Conservation (phyloP, 2,888 invertebrate genomes). For the Lagria hirta region DNA sequence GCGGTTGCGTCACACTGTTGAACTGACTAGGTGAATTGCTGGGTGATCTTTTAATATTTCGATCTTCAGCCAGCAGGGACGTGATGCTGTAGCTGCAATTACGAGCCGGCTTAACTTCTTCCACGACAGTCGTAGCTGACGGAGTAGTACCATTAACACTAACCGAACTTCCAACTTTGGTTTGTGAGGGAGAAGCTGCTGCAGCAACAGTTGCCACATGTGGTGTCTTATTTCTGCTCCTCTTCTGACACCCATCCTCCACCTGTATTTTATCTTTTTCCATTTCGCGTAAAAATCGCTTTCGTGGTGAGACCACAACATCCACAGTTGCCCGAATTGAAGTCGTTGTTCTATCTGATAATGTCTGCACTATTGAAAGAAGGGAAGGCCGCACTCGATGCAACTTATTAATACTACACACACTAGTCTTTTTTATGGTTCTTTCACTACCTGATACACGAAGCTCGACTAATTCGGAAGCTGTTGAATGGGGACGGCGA, state of each 20-base stretch:
- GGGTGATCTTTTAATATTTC: slow-evolving; percentile 46
- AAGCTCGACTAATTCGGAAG: slow-evolving; percentile 34
- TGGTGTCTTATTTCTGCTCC: slow-evolving; percentile 43
- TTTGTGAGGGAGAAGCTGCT: slow-evolving; percentile 6
- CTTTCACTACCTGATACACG: slow-evolving; percentile 38
- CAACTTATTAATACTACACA: slow-evolving; percentile 36
- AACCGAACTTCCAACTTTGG: slow-evolving; percentile 38
- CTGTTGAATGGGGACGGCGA: slow-evolving; percentile 62
- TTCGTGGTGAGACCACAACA: slow-evolving; percentile 75
- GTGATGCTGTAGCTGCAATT: slow-evolving; percentile 82
- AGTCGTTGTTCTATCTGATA: slow-evolving; percentile 44
- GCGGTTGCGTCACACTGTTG: slow-evolving; percentile 49
- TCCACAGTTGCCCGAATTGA: slow-evolving; percentile 45
- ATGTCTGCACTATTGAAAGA: slow-evolving; percentile 44
- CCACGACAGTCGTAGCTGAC: slow-evolving; percentile 14
- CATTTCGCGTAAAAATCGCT: slow-evolving; percentile 76
- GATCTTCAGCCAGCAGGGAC: slow-evolving; percentile 71
- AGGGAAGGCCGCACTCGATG: slow-evolving; percentile 37
- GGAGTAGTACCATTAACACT: slow-evolving; percentile 40
- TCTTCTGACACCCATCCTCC: slow-evolving; percentile 45
- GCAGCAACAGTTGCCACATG: slow-evolving; percentile 10
- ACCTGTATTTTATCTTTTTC: slow-evolving; percentile 55
- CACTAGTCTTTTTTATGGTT: slow-evolving; percentile 42
- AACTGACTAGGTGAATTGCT: slow-evolving; percentile 49
- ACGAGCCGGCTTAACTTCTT: slow-evolving; percentile 42